phyloP scores from a whole-genome alignment of 2,113 vertebrate species.

The Menidia beryllina region DNA sequence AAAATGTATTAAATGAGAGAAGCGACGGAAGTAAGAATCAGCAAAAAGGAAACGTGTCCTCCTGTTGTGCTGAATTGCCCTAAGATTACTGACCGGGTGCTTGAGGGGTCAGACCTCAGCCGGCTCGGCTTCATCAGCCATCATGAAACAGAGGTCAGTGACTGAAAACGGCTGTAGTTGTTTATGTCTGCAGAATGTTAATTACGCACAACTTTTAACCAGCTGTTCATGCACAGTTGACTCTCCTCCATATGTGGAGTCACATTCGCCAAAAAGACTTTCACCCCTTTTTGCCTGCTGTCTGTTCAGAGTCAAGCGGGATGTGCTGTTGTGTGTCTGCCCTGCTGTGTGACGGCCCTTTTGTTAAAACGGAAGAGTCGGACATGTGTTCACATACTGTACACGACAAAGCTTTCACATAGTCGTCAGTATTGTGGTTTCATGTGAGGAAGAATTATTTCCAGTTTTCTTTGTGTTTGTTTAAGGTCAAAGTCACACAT shows the following conservation, averaged over 20 bases:
- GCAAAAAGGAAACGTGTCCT: background rate
- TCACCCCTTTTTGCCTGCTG: constrained; percentile 47
- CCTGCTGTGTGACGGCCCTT: constrained; percentile 55
- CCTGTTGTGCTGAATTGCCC: background rate
- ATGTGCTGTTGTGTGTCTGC: constrained; percentile 54
- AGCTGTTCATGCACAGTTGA: constrained; percentile 27
- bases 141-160: background rate
- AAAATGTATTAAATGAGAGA: background rate
- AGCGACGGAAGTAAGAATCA: background rate
- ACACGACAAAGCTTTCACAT: background rate
- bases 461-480: background rate
- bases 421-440: background rate
- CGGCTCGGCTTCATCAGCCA: no score
- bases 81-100: background rate
- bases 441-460: constrained; percentile 20
- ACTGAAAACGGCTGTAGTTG: constrained; percentile 28
- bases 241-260: background rate
- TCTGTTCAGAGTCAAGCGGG: constrained; percentile 53
- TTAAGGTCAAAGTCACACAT: constrained; percentile 11
- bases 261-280: background rate
- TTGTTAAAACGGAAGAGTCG: constrained; percentile 50
- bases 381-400: constrained; percentile 6
- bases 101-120: background rate
- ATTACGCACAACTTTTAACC: constrained; percentile 39
- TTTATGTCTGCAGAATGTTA: constrained; percentile 25